Conservation (phyloP, 1,140 invertebrate species). For the Drosophila serrata region DNA sequence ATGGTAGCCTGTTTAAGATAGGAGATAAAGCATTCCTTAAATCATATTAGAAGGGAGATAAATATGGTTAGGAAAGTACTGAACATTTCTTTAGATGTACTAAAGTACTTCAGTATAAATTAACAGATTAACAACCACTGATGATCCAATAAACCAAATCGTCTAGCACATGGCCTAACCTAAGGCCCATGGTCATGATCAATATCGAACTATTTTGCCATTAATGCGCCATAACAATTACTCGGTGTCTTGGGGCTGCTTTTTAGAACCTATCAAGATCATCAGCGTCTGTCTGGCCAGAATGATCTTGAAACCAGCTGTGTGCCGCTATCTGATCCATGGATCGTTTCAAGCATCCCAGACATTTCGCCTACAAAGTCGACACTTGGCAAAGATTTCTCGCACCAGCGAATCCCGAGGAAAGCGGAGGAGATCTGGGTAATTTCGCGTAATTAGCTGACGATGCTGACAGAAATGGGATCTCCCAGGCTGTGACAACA, state of each 20-base stretch:
- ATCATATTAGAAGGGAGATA: background rate
- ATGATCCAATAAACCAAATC: conserved; percentile 17
- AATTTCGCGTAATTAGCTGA: conserved; percentile 53
- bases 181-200: conserved; percentile 11
- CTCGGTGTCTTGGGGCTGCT: conserved; percentile 32
- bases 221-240: conserved; percentile 39
- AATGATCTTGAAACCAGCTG: conserved; percentile 24
- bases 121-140: conserved; percentile 9
- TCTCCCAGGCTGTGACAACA: conserved; percentile 49
- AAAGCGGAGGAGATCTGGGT: conserved; percentile 36
- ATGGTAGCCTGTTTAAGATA: background rate
- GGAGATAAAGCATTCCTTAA: background rate
- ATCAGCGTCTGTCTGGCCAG: conserved; percentile 11
- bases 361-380: conserved; percentile 52
- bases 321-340: conserved; percentile 24
- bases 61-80: background rate
- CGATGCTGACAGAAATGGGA: conserved; percentile 48
- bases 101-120: background rate
- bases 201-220: conserved; percentile 7
- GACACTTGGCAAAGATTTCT: conserved; percentile 41
- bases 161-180: conserved; percentile 6
- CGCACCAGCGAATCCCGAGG: conserved; percentile 14
- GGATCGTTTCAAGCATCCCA: conserved; percentile 25
- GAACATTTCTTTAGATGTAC: background rate
- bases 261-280: conserved; percentile 29